Evolutionary conservation across 2,888 invertebrate species (phyloP).

Genomic region (Troglohyphantes excavatus): DNA sequence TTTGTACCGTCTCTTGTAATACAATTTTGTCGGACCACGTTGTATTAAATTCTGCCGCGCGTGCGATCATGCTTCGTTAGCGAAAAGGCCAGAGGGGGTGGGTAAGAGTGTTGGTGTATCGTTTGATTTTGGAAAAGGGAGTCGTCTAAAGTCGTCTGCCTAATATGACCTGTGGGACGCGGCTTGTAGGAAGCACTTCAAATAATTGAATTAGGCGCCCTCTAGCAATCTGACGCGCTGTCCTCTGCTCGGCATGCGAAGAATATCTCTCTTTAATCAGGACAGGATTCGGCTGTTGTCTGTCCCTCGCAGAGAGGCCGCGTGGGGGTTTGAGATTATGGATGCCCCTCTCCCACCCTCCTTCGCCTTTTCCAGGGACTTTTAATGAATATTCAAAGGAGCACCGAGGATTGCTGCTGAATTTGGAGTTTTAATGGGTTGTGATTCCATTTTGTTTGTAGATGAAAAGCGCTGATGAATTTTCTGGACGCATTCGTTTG

Average conservation of each 20-base stretch:
- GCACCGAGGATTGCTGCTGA: no score
- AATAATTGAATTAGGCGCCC: conserved; percentile 77
- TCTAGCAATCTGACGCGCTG: conserved; percentile 54
- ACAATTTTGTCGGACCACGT: conserved; percentile 68
- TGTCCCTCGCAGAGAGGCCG: neutral
- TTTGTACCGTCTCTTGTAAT: conserved; percentile 73
- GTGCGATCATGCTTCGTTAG: conserved; percentile 46
- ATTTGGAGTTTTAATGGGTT: conserved; percentile 42
- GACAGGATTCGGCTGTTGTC: conserved; percentile 18
- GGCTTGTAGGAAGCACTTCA: conserved; percentile 68
- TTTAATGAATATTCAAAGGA: conserved; percentile 53
- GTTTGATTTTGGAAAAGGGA: conserved; percentile 75
- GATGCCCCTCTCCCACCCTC: neutral
- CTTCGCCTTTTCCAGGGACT: no score
- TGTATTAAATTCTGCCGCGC: conserved; percentile 67
- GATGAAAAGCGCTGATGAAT: neutral
- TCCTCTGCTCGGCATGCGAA: neutral
- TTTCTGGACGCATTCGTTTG: neutral
- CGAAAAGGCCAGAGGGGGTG: neutral
- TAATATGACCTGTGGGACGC: conserved; percentile 66
- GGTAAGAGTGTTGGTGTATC: conserved; percentile 46
- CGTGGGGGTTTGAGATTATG: conserved; percentile 48
- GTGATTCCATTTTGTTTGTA: conserved; percentile 26
- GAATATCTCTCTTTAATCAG: conserved; percentile 50
- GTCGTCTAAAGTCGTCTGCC: conserved; percentile 48